phyloP scores from a whole-genome alignment of 1,140 invertebrate genomes.

The Ectropis grisescens region DNA sequence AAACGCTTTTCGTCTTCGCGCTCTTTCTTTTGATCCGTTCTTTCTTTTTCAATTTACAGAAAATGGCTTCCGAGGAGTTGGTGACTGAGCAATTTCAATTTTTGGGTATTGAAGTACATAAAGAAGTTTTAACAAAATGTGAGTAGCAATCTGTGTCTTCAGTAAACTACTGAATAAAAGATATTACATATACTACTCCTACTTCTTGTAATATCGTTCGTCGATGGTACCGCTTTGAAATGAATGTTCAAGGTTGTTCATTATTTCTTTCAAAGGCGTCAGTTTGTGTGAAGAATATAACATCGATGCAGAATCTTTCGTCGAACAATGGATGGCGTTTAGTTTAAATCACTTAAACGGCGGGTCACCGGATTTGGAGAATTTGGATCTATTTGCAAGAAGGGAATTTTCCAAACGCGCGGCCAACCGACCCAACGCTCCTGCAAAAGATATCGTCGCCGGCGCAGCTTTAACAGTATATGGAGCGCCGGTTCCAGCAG shows the following conservation, averaged over 20 bases:
- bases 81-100: slow-evolving; percentile 69
- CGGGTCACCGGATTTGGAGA: slow-evolving; percentile 68
- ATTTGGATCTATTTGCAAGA: slow-evolving; percentile 72
- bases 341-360: slow-evolving; percentile 73
- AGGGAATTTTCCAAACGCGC: slow-evolving; percentile 72
- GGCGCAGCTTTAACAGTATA: slow-evolving; percentile 46
- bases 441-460: slow-evolving; percentile 40
- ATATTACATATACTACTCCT: too few species aligned
- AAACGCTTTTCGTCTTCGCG: too few species aligned
- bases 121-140: slow-evolving; percentile 58
- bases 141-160: slow-evolving; percentile 30
- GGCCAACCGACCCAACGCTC: slow-evolving; percentile 31
- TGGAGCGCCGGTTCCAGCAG: slow-evolving; percentile 29
- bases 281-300: slow-evolving; percentile 72
- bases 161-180: too few species aligned
- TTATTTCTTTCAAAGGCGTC: slow-evolving; percentile 56
- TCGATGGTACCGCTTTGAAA: slow-evolving; percentile 35
- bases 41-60: slow-evolving; percentile 58
- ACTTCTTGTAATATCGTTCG: too few species aligned
- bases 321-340: slow-evolving; percentile 78
- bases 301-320: slow-evolving; percentile 76
- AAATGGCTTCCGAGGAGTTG: slow-evolving; percentile 69
- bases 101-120: slow-evolving; percentile 57
- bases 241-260: slow-evolving; percentile 63
- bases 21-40: slow-evolving; percentile 40